Evolutionary conservation across 2,888 invertebrate species (phyloP).

Genomic region (Tipula lateralis): DNA sequence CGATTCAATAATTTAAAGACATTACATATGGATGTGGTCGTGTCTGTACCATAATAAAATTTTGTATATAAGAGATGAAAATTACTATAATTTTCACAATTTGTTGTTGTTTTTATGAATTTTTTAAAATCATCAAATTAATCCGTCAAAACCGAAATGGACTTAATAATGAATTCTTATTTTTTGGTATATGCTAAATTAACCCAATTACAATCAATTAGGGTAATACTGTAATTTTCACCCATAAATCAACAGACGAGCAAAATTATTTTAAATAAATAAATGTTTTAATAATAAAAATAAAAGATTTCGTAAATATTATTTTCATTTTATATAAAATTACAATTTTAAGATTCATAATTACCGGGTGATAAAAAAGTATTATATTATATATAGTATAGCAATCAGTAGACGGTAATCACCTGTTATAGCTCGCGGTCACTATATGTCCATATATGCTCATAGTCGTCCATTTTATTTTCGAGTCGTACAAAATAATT

Average conservation of each 20-base stretch:
- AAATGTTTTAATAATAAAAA: background rate
- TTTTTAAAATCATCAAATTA: constrained; percentile 13
- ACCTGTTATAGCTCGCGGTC: background rate
- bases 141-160: background rate
- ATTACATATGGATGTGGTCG: background rate
- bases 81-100: background rate
- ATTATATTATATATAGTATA: background rate
- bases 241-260: background rate
- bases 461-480: background rate
- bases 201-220: constrained; percentile 24
- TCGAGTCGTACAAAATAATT: background rate
- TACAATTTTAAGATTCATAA: background rate
- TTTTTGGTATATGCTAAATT: background rate
- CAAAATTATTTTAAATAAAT: background rate
- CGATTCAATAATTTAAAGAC: background rate
- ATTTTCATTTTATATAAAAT: background rate
- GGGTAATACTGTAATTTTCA: constrained; percentile 13
- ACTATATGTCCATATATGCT: background rate
- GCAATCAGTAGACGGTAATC: background rate
- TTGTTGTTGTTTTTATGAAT: background rate
- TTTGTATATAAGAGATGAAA: background rate
- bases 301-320: background rate
- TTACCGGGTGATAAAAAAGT: background rate
- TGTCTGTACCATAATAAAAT: background rate
- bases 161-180: background rate